A percentile compares a stretch with the other conserved stretches of the same genome.
These are phyloP conservation scores for Jacana jacana DNA, from an alignment of 2,113 vertebrate genomes.

Conservation along the genomic window DNA sequence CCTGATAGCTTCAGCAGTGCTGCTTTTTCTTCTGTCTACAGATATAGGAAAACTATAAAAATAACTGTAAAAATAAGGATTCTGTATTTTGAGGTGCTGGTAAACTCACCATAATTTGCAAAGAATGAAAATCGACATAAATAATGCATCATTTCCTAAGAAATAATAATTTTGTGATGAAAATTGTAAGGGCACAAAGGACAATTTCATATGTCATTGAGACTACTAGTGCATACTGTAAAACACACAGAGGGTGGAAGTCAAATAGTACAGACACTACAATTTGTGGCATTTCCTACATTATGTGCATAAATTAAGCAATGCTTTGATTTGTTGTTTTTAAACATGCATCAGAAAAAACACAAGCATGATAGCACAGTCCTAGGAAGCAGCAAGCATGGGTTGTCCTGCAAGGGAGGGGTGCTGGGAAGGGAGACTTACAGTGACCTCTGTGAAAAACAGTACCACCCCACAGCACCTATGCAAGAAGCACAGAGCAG, in stretches of 20 bases:
- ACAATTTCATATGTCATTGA: neutral
- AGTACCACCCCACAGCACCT: no score
- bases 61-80: neutral
- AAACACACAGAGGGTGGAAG: neutral
- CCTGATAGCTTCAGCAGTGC: neutral
- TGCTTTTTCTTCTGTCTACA: neutral
- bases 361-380: rapidly evolving
- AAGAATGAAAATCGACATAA: neutral
- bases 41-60: neutral
- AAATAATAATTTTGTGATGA: neutral
- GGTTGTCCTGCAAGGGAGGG: neutral
- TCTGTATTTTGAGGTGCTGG: neutral
- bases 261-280: neutral
- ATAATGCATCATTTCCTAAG: neutral
- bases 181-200: neutral
- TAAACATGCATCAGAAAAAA: neutral
- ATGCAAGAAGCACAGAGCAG: no score
- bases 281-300: neutral
- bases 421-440: neutral
- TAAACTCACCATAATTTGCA: neutral
- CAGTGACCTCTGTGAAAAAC: no score
- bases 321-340: neutral
- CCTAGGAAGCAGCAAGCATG: neutral
- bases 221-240: neutral
- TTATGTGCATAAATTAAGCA: neutral